phyloP scores from a whole-genome alignment of 2,888 invertebrate genomes.

The Drosophila mayaguana region DNA sequence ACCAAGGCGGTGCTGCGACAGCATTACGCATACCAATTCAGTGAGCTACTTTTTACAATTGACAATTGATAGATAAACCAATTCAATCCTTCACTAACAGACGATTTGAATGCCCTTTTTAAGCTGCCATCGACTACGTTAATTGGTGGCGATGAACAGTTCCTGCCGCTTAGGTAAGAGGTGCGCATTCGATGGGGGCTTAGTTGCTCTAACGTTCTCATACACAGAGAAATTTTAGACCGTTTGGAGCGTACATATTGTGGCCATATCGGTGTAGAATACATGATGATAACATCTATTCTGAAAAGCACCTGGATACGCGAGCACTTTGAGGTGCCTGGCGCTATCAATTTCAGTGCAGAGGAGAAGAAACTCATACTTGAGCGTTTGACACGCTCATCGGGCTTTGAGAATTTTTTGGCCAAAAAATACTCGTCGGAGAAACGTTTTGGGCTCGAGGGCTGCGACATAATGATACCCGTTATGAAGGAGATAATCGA shows the following conservation, averaged over 20 bases:
- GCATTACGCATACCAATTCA: slow-evolving; percentile 59
- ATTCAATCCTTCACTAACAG: slow-evolving; percentile 66
- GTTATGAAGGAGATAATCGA: slow-evolving; percentile 99
- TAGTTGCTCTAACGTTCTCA: neutral
- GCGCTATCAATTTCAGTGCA: slow-evolving; percentile 90
- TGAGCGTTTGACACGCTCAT: slow-evolving; percentile 95
- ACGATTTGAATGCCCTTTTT: slow-evolving; percentile 97
- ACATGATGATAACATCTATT: slow-evolving; percentile 99
- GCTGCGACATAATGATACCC: slow-evolving; percentile 98
- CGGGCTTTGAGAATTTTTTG: slow-evolving; percentile 98
- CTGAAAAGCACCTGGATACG: slow-evolving; percentile 99
- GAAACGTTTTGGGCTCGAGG: slow-evolving; percentile 99
- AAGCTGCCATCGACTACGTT: slow-evolving; percentile 98
- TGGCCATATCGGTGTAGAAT: slow-evolving; percentile 98
- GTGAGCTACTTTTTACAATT: slow-evolving; percentile 43
- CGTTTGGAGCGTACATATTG: slow-evolving; percentile 97
- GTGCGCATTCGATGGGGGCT: neutral
- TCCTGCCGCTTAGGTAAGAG: slow-evolving; percentile 89
- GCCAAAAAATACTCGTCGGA: slow-evolving; percentile 99
- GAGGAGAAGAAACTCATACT: slow-evolving; percentile 96
- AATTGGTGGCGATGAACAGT: slow-evolving; percentile 95
- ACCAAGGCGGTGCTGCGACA: slow-evolving; percentile 66
- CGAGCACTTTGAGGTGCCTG: slow-evolving; percentile 96
- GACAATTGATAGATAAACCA: neutral
- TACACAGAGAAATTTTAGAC: slow-evolving; percentile 92